Percentiles rank a stretch among this genome's conserved stretches.
These are phyloP conservation scores for Hydraecia micacea DNA, from an alignment of 2,888 invertebrate genomes.

Conservation along the genomic window DNA sequence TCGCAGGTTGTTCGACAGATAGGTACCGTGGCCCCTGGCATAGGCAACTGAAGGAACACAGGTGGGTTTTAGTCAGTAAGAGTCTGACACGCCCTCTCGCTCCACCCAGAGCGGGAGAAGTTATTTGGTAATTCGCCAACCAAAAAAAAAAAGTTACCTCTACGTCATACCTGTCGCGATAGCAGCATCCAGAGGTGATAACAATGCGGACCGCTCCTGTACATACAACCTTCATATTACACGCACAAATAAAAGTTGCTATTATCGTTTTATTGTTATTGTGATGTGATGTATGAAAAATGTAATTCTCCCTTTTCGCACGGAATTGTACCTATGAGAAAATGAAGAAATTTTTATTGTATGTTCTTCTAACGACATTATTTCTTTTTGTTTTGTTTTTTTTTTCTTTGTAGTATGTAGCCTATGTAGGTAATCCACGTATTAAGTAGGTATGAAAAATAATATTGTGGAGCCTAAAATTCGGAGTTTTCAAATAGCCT, in stretches of 20 bases:
- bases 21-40: too few relatives aligned
- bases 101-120: too few relatives aligned
- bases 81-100: too few relatives aligned
- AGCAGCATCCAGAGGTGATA: slow-evolving; percentile 59
- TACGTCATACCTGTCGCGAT: slow-evolving; percentile 40
- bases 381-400: slow-evolving; percentile 45
- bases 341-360: slow-evolving; percentile 66
- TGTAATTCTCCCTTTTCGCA: slow-evolving; percentile 64
- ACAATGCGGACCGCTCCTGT: slow-evolving; percentile 48
- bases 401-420: slow-evolving; percentile 23
- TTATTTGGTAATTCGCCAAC: too few relatives aligned
- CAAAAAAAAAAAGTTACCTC: too few relatives aligned
- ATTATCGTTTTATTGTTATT: slow-evolving; percentile 70
- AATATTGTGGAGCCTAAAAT: background rate
- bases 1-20: too few relatives aligned
- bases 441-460: slow-evolving; percentile 33
- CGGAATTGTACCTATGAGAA: slow-evolving; percentile 68
- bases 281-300: slow-evolving; percentile 70
- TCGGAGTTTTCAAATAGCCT: slow-evolving; percentile 13
- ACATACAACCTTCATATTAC: slow-evolving; percentile 56
- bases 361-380: slow-evolving; percentile 58
- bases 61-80: too few relatives aligned
- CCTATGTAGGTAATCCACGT: slow-evolving; percentile 28
- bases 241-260: slow-evolving; percentile 63
- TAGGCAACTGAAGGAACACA: too few relatives aligned